Percentiles rank a stretch among this genome's conserved stretches.
phyloP scores from a whole-genome alignment of 23 tunicate genomes.

The Oikopleura albicans region DNA sequence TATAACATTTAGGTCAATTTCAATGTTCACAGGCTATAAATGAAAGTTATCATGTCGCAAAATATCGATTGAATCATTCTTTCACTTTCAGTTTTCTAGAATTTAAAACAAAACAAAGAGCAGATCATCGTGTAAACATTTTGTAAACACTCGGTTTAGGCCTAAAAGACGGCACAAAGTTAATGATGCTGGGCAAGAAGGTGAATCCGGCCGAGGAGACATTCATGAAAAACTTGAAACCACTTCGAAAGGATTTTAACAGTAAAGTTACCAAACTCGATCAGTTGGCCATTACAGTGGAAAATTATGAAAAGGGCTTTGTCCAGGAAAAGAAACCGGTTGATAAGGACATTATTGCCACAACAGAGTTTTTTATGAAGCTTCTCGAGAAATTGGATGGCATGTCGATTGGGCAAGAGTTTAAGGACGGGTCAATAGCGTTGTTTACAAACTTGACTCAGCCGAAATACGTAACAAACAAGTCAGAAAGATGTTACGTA shows the following conservation, averaged over 20 bases:
- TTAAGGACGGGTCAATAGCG: no score
- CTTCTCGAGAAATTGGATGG: background rate
- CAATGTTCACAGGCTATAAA: no score
- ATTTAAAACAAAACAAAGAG: no score
- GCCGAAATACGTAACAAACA: no score
- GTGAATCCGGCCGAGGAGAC: background rate
- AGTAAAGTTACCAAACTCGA: background rate
- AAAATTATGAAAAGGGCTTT: conserved; percentile 1
- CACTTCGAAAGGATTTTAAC: background rate
- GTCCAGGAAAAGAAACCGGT: background rate
- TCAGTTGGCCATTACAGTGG: background rate
- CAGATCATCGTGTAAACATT: no score
- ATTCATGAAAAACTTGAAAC: background rate
- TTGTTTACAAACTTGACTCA: no score
- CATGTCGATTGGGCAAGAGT: background rate
- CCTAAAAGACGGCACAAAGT: background rate
- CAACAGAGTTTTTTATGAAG: background rate
- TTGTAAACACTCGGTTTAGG: no score
- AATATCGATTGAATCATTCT: no score
- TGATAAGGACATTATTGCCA: background rate
- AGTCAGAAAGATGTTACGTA: no score
- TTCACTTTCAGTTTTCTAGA: no score
- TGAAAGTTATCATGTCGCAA: no score
- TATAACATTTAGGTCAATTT: no score
- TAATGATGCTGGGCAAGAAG: background rate